phyloP scores from a whole-genome alignment of 2,888 invertebrate species.

The Dolomedes plantarius region DNA sequence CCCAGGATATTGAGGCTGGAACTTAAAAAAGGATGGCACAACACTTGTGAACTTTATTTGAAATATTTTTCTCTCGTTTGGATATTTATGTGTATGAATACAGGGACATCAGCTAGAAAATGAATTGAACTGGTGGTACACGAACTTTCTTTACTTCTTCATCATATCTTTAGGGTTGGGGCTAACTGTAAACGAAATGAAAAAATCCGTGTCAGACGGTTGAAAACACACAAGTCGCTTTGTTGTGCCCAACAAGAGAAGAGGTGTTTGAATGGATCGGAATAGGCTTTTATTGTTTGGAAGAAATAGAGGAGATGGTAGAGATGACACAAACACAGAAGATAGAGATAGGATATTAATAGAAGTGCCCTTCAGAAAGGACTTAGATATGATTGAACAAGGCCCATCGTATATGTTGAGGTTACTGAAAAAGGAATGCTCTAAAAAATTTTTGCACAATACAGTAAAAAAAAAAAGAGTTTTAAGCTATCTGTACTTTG shows the following conservation, averaged over 20 bases:
- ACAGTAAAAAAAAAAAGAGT: no score
- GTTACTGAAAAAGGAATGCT: no score
- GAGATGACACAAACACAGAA: neutral
- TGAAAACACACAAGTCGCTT: neutral
- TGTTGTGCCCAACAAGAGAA: slow-evolving; percentile 57
- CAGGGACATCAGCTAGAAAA: slow-evolving; percentile 69
- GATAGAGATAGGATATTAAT: neutral
- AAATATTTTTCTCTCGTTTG: slow-evolving; percentile 41
- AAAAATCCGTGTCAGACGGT: slow-evolving; percentile 16
- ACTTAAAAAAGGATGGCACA: slow-evolving; percentile 37
- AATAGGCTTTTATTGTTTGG: neutral
- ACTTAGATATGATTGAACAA: no score
- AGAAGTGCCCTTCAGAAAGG: neutral
- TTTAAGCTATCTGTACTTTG: no score
- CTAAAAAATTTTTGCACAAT: no score
- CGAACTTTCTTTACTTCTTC: slow-evolving; percentile 44
- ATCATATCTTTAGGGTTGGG: slow-evolving; percentile 2
- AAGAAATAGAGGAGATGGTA: neutral
- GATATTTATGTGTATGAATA: slow-evolving; percentile 39
- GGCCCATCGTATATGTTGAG: no score
- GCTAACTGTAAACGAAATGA: slow-evolving; percentile 56
- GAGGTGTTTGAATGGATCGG: slow-evolving; percentile 20
- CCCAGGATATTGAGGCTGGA: slow-evolving; percentile 28
- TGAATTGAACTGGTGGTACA: slow-evolving; percentile 60
- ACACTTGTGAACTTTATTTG: slow-evolving; percentile 37